These are phyloP conservation scores for Ommatoiulus sabulosus DNA, from an alignment of 2,888 invertebrate species.

Conservation along the genomic window DNA sequence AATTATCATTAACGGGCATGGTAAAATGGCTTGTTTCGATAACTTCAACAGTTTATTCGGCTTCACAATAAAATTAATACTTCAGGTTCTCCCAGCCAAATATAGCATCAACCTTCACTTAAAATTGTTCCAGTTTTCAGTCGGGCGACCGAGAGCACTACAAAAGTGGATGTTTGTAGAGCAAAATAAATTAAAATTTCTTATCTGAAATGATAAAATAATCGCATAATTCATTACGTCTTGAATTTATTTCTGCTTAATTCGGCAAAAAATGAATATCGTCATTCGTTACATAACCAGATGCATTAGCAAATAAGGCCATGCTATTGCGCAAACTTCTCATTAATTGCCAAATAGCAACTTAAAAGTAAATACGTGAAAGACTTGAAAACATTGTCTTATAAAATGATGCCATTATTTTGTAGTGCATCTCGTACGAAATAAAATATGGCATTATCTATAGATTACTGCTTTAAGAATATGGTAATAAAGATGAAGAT, in stretches of 20 bases:
- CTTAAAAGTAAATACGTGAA: neutral
- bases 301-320: neutral
- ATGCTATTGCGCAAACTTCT: neutral
- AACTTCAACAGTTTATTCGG: neutral
- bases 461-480: neutral
- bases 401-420: neutral
- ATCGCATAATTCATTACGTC: neutral
- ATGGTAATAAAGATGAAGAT: too few species aligned
- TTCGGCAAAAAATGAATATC: neutral
- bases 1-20: neutral
- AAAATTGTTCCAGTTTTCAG: constrained; percentile 2
- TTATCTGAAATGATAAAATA: neutral
- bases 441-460: neutral
- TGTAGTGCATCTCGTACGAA: neutral
- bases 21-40: neutral
- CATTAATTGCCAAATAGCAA: neutral
- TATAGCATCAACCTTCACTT: neutral
- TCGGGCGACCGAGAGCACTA: neutral
- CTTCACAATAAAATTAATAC: neutral
- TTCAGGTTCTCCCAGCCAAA: neutral
- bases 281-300: neutral
- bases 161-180: constrained; percentile 1
- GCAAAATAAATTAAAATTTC: neutral
- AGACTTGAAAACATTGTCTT: neutral
- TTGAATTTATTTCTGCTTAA: neutral